Evolutionary conservation across 2,888 invertebrate species (phyloP).

Genomic region (Philhelius pedissequus): DNA sequence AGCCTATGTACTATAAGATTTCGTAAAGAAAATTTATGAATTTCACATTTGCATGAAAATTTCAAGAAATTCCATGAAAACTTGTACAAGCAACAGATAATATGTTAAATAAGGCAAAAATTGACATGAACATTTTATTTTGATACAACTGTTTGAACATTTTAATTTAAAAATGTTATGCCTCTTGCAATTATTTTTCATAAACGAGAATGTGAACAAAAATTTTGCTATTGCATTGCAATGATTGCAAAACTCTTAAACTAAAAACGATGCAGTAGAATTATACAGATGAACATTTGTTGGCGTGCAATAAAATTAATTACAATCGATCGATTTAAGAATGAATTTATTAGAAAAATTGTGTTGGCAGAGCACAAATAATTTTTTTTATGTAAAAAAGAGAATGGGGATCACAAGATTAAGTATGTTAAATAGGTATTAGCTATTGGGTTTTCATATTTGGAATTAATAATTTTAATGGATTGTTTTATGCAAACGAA

Average conservation of each 20-base stretch:
- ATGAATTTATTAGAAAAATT: neutral
- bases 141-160: neutral
- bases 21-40: too few relatives aligned
- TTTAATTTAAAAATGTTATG: neutral
- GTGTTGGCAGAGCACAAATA: neutral
- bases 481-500: too few relatives aligned
- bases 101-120: too few relatives aligned
- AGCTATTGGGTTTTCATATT: too few relatives aligned
- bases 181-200: constrained; percentile 1
- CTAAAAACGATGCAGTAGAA: neutral
- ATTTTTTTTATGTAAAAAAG: neutral
- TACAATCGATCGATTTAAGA: neutral
- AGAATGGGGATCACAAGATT: neutral
- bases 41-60: too few relatives aligned
- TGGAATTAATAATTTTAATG: too few relatives aligned
- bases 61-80: too few relatives aligned
- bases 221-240: neutral
- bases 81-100: too few relatives aligned
- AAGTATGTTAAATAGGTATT: too few relatives aligned
- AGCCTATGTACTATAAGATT: too few relatives aligned
- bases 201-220: neutral
- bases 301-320: neutral
- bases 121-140: neutral
- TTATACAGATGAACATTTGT: neutral
- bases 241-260: neutral